Conservation (phyloP, 2,888 invertebrate species). For the Chloroclystis v-ata region DNA sequence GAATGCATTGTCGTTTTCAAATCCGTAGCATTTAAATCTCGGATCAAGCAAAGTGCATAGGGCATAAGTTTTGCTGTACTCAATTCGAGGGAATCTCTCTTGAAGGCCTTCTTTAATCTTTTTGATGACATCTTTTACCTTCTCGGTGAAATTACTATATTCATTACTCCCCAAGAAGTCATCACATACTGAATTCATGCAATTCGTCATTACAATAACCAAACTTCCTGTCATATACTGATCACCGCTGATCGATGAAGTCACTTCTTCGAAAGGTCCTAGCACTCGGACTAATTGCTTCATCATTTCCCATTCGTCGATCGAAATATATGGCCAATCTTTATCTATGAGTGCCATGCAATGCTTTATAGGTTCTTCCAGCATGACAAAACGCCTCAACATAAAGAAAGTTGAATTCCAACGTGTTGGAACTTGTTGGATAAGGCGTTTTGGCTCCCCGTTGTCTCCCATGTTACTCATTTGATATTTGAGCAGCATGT, state of each 20-base stretch:
- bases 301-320: conserved; percentile 27
- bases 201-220: too few species aligned
- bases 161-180: not conserved
- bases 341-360: conserved; percentile 21
- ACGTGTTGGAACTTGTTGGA: conserved; percentile 30
- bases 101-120: not conserved
- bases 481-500: too few species aligned
- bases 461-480: too few species aligned
- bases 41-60: conserved; percentile 1
- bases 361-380: conserved; percentile 20
- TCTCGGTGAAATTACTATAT: not conserved
- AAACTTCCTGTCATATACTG: not conserved
- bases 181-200: too few species aligned
- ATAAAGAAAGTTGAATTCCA: conserved; percentile 33
- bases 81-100: not conserved
- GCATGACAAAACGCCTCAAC: conserved; percentile 28
- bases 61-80: conserved; percentile 1
- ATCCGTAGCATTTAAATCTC: not conserved
- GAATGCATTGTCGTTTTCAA: not conserved
- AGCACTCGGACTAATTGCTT: conserved; percentile 24
- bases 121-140: not conserved
- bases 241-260: conserved; percentile 30
- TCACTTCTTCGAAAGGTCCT: conserved; percentile 33
- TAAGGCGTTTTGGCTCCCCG: conserved; percentile 17
- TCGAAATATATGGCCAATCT: conserved; percentile 23